Base-by-base conservation (phyloP, 2,888 invertebrate genomes). In the Ectemnius cavifrons region DNA sequence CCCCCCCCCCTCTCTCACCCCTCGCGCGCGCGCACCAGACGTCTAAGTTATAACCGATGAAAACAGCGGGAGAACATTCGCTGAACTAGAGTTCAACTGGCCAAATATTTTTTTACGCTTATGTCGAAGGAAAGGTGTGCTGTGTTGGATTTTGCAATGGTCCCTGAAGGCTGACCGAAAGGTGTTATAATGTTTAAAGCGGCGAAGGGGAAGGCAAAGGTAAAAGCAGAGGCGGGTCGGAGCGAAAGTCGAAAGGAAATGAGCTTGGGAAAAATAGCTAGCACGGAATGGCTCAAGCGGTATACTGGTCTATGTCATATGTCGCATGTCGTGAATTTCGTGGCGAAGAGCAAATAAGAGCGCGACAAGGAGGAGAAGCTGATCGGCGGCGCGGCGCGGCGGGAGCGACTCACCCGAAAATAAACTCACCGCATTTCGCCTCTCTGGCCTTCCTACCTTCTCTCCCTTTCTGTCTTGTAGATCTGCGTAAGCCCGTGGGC, bases 341-440 rank as follows among this genome's bases (percentile, higher is more conserved):
- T 62, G 63, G 47, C 58, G 76, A 56, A 60, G 68, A 63, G 63
- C 58, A 73, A 23, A 2, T 3, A 23, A 23, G 37, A 8, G 37
- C 37, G 5, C 8, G 37, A 37, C 37, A 37, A 11, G 37, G 8
- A 37, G 37, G 37, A 37, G 37, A 37, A 37, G 37, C 6, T 11
- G 11, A 11, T 11, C 37, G 37, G 37, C 11, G 37, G 37, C 37
- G 37, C 1, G 20, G 52, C 72, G 63, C 63, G 20, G 52, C 16
- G 52, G 72, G 68, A 73, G 75, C 69, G 79, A 82, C 85, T 77
- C 82, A 82, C 81, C 87, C 87, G 83, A 84, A 89, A 90, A 90
- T 90, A 90, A 89, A 89, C 88, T 84, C 82, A 76, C 84, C 84
- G 81, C 85, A 74, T 81, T 81, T 82, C 82, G 80, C 72, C 69